Evolutionary conservation across 1,140 invertebrate species (phyloP).

Genomic region (Catajapyx aquilonaris): DNA sequence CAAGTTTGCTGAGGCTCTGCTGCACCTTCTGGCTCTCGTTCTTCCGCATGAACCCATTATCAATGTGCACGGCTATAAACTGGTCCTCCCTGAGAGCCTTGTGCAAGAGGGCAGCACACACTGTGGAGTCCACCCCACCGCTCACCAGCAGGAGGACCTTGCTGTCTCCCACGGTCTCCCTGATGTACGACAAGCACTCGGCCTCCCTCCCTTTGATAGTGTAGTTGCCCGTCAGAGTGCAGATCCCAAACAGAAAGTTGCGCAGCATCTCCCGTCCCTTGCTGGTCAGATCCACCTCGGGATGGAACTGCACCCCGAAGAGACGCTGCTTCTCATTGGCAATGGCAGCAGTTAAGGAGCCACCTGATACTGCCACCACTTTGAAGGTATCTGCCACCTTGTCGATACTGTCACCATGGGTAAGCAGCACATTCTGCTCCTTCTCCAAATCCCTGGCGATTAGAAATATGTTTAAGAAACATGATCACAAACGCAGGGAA

Average conservation of each 20-base stretch:
- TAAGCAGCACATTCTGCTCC: conserved; percentile 75
- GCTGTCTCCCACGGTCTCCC: conserved; percentile 65
- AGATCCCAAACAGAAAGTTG: conserved; percentile 87
- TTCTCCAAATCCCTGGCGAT: conserved; percentile 63
- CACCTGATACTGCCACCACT: conserved; percentile 60
- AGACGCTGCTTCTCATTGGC: conserved; percentile 74
- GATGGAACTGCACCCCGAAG: conserved; percentile 97
- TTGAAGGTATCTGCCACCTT: conserved; percentile 70
- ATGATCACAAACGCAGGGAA: no score
- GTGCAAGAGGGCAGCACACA: conserved; percentile 84
- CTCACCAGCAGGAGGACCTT: conserved; percentile 88
- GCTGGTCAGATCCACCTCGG: conserved; percentile 82
- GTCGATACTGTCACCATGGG: conserved; percentile 91
- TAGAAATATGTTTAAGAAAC: no score
- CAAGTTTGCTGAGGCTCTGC: conserved; percentile 60
- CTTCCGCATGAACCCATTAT: conserved; percentile 98
- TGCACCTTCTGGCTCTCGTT: conserved; percentile 79
- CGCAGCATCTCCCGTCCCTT: conserved; percentile 80
- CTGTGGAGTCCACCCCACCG: conserved; percentile 95
- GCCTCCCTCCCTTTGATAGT: conserved; percentile 71
- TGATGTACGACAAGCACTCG: conserved; percentile 87
- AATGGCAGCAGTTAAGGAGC: conserved; percentile 70
- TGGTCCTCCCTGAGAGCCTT: conserved; percentile 75
- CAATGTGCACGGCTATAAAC: conserved; percentile 91
- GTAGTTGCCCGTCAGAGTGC: conserved; percentile 64